Conservation (phyloP, 2,113 vertebrate species). For the Chaetura pelagica region DNA sequence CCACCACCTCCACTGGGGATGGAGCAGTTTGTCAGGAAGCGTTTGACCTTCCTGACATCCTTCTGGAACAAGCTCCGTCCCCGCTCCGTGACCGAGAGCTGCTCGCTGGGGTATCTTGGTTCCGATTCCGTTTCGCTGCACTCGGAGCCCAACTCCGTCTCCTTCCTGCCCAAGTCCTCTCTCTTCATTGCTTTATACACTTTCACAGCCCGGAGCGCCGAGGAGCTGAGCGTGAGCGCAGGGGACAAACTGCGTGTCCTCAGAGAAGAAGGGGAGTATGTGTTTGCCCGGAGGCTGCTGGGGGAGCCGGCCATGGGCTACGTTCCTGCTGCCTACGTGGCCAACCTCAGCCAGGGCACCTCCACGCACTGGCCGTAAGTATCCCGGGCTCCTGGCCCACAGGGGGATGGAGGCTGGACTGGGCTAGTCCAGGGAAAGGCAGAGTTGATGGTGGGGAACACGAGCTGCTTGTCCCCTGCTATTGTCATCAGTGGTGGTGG, state of each 20-base stretch:
- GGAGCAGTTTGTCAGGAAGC: slow-evolving; percentile 87
- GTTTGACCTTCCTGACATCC: slow-evolving; percentile 79
- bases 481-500: not conserved
- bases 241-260: slow-evolving; percentile 89
- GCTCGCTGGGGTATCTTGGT: slow-evolving; percentile 27
- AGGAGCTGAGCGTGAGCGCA: slow-evolving; percentile 85
- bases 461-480: rapidly evolving
- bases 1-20: slow-evolving; percentile 13
- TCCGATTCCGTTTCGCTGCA: slow-evolving; percentile 36
- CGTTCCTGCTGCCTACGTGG: slow-evolving; percentile 86
- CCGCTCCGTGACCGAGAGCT: slow-evolving; percentile 43
- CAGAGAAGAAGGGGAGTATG: slow-evolving; percentile 84
- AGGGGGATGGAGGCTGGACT: not conserved
- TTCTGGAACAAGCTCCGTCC: slow-evolving; percentile 93
- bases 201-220: slow-evolving; percentile 84
- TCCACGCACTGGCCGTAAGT: slow-evolving; percentile 88
- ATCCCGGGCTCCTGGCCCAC: rapidly evolving
- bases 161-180: slow-evolving; percentile 60
- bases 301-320: slow-evolving; percentile 83
- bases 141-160: slow-evolving; percentile 1
- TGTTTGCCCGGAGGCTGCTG: slow-evolving; percentile 85
- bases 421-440: rapidly evolving
- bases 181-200: slow-evolving; percentile 85
- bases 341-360: slow-evolving; percentile 80
- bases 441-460: rapidly evolving